Evolutionary conservation across 2,888 invertebrate genomes (phyloP).

Genomic region (Hermaeophaga mercurialis): DNA sequence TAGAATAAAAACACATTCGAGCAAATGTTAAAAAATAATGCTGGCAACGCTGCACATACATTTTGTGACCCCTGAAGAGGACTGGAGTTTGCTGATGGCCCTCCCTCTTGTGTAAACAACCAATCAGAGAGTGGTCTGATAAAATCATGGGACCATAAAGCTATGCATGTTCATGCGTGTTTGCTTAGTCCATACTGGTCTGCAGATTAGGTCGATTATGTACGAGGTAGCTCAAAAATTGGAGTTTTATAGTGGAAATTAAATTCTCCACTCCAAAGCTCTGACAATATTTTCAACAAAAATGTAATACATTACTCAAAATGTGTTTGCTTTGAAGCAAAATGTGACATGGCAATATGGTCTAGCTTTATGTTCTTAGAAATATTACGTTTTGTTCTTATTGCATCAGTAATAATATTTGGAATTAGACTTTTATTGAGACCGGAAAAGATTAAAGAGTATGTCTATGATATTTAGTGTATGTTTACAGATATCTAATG

Average conservation of each 20-base stretch:
- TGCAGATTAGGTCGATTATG: conserved; percentile 30
- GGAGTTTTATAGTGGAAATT: conserved; percentile 6
- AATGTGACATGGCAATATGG: no score
- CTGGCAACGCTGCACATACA: conserved; percentile 37
- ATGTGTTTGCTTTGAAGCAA: no score
- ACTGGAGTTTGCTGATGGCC: conserved; percentile 46
- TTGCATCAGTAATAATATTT: no score
- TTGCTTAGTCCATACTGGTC: conserved; percentile 42
- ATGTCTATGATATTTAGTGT: no score
- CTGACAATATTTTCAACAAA: no score
- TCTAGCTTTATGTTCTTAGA: no score
- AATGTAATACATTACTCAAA: no score
- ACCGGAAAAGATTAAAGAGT: no score
- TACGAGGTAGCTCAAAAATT: conserved; percentile 25
- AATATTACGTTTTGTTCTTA: no score
- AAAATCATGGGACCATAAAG: conserved; percentile 59
- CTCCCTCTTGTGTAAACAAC: conserved; percentile 57
- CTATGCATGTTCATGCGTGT: conserved; percentile 56
- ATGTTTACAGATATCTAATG: no score
- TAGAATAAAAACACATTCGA: no score
- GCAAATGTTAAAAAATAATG: background rate
- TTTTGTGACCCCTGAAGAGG: conserved; percentile 47
- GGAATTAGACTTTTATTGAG: no score
- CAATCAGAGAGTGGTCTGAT: conserved; percentile 58
- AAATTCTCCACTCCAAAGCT: background rate